A percentile compares a stretch with the other conserved stretches of the same genome.
Evolutionary conservation across 2,113 vertebrate genomes (phyloP).

Genomic region (Scomber scombrus): DNA sequence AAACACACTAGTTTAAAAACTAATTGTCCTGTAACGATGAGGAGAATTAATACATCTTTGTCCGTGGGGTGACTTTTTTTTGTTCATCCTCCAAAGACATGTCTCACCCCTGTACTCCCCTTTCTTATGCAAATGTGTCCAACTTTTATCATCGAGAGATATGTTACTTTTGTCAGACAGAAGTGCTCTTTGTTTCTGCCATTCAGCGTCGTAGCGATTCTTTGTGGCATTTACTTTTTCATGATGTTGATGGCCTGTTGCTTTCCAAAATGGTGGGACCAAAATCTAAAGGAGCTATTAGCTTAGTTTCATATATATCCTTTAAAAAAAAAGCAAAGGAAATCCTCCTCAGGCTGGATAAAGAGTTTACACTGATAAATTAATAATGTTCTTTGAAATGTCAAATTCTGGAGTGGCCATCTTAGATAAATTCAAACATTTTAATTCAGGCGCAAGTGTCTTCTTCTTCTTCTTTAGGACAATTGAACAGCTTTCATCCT

Average conservation of each 20-base stretch:
- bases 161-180: constrained; percentile 42
- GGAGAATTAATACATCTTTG: constrained; percentile 43
- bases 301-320: constrained; percentile 9
- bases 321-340: not conserved
- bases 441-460: not conserved
- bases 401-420: constrained; percentile 24
- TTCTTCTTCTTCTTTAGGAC: constrained; percentile 2
- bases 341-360: constrained; percentile 15
- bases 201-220: constrained; percentile 24
- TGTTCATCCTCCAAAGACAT: constrained; percentile 53
- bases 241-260: constrained; percentile 44
- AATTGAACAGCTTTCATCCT: constrained; percentile 10
- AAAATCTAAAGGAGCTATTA: constrained; percentile 40
- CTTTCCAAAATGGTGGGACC: constrained; percentile 67
- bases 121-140: constrained; percentile 61
- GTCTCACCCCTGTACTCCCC: constrained; percentile 46
- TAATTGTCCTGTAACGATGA: constrained; percentile 63
- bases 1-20: constrained; percentile 66
- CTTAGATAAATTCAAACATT: constrained; percentile 2
- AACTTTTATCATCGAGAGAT: constrained; percentile 13
- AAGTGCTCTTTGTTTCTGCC: constrained; percentile 62
- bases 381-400: constrained; percentile 11
- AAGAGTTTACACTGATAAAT: not conserved
- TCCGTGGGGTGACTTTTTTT: constrained; percentile 32
- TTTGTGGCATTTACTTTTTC: constrained; percentile 42